Conservation (phyloP, 2,797 vertebrate species). For the Eulemur rubriventer region DNA sequence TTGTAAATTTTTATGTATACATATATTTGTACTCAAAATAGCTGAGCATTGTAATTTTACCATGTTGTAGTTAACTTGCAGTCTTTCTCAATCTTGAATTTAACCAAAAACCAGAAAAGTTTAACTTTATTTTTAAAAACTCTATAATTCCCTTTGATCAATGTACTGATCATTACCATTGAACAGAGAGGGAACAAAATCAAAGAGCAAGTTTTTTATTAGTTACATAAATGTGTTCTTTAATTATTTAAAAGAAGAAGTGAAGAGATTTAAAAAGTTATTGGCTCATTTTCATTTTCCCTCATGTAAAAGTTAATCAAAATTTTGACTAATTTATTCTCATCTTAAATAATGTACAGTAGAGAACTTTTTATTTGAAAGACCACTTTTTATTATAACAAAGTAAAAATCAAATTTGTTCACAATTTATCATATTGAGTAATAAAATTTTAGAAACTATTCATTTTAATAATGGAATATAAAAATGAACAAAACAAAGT, state of each 20-base stretch:
- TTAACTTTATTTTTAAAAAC: conserved; percentile 87
- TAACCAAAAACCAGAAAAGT: conserved; percentile 87
- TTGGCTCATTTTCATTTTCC: conserved; percentile 80
- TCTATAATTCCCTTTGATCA: conserved; percentile 89
- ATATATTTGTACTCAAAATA: not conserved
- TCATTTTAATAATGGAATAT: conserved; percentile 16
- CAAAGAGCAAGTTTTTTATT: conserved; percentile 86
- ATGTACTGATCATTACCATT: conserved; percentile 88
- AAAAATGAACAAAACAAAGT: not conserved
- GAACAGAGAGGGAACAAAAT: conserved; percentile 87
- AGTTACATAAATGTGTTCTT: conserved; percentile 80
- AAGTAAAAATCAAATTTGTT: conserved; percentile 26
- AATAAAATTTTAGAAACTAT: conserved; percentile 18
- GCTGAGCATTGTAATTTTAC: not conserved
- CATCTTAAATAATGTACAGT: conserved; percentile 67
- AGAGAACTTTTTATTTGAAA: not conserved
- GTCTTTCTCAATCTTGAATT: conserved; percentile 81
- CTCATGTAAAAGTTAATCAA: conserved; percentile 84
- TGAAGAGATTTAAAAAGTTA: conserved; percentile 77
- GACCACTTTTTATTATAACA: conserved; percentile 24
- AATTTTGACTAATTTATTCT: conserved; percentile 84
- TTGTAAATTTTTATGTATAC: not conserved
- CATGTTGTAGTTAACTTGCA: not conserved
- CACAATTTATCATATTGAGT: not conserved
- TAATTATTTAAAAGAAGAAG: conserved; percentile 85